Base-by-base conservation (phyloP, 1,140 invertebrate genomes). In the Drosophila lacteicornis region DNA sequence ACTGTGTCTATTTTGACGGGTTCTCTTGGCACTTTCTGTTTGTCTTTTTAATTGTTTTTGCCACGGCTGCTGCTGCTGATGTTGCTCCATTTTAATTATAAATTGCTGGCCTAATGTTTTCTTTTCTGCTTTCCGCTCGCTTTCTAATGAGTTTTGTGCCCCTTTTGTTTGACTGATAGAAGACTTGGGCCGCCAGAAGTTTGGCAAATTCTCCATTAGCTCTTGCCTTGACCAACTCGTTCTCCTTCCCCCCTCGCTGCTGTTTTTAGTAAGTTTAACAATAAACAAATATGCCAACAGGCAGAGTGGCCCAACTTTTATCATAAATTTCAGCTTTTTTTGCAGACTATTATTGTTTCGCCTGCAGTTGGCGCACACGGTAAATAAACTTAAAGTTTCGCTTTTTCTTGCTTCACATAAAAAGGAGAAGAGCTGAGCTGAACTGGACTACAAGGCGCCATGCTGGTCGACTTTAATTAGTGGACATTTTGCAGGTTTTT, bases 71-170 rank as follows among this genome's bases (percentile, higher is more conserved):
- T 30, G 57, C 40, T 66, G 53, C 62, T 68, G 53, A 40, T 56
- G 56, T 60, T 60, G 47, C 38, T 76, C 45, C 56, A 42, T 69
- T 77, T 77, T 77, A 78, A 77, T 77, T 77, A 77, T 77, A 77
- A 77, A 78, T 77, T 77, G 55, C 43, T 69, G 56, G 55, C 74
- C 67, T 73, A 73, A 73, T 73, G 69, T 73, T 73, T 75, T 75
- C 58, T 55, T 61, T 75, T 75, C 57, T 56, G 53, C 53, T 60
- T 71, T 73, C 38, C 58, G 47, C 56, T 61, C 19, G 67, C 46
- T 66, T 70, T 55, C 70, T 71, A 74, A 74, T 74, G 70, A 74
- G 66, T 74, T 74, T 71, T 60, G 46, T 53, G 30, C 74, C 55
- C 74, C 55, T 73, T 71, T 73, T 51, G 69, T 73, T 51, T 59